Evolutionary conservation across 2,888 invertebrate species (phyloP).

Genomic region (Drosophila hamatofila): DNA sequence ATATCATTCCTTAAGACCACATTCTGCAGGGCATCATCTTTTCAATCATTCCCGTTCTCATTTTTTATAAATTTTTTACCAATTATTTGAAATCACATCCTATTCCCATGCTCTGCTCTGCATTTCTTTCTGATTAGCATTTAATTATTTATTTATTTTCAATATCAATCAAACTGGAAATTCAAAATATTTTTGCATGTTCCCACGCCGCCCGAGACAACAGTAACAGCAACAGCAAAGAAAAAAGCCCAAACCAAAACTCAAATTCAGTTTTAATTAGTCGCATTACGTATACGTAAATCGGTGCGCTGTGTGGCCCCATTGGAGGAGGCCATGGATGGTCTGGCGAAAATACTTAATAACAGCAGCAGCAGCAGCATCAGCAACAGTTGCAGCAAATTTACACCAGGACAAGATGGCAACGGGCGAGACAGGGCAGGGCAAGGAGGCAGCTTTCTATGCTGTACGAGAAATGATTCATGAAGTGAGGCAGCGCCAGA

Average conservation of each 20-base stretch:
- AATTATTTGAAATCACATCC: neutral
- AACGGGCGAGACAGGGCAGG: constrained; percentile 23
- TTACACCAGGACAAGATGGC: constrained; percentile 56
- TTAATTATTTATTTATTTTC: constrained; percentile 47
- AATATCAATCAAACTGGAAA: constrained; percentile 47
- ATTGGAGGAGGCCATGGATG: constrained; percentile 43
- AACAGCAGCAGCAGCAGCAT: constrained; percentile 43
- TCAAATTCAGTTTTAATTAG: constrained; percentile 74
- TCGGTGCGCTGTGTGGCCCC: constrained; percentile 49
- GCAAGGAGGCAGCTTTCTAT: constrained; percentile 64
- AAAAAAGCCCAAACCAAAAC: constrained; percentile 30
- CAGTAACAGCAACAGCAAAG: neutral
- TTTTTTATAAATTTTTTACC: neutral
- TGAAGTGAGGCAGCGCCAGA: constrained; percentile 35
- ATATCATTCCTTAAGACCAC: too few species aligned
- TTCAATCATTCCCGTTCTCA: too few species aligned
- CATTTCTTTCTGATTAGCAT: constrained; percentile 42
- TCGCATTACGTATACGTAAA: constrained; percentile 74
- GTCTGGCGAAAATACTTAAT: constrained; percentile 60
- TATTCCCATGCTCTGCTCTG: constrained; percentile 38
- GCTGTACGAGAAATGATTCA: constrained; percentile 70
- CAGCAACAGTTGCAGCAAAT: constrained; percentile 64
- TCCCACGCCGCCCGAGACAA: constrained; percentile 58
- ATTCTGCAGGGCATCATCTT: too few species aligned
- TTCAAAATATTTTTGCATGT: constrained; percentile 42